Evolutionary conservation across 2,888 invertebrate species (phyloP), one percentile per base, ranked within the genome.

Genomic region (Hetaerina titia): DNA sequence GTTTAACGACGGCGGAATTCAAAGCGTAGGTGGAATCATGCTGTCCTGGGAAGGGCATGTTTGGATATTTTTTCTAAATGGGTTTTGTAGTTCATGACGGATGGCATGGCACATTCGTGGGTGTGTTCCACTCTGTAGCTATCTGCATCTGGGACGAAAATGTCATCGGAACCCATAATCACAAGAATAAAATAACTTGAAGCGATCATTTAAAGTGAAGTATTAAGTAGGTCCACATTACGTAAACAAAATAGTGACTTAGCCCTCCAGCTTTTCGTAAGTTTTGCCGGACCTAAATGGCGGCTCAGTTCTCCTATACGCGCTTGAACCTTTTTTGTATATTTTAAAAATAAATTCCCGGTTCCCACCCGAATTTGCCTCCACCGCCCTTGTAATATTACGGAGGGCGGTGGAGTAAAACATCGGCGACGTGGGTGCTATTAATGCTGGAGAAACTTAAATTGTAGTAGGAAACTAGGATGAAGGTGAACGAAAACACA

Each of bases 21-120:
- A 90, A 81, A 64, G 90, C 90, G 90, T 90, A 69, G 90, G 90
- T 45, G 64, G 90, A 90, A 90, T 64, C 90, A 63, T 5, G 90
- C 90, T 45, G 64, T 90, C 64, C 45, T 64, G 45, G 45, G 45
- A 45, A 45, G 31, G 64, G 64, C 60, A 69, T 31, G 31, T 81
- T 81, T 81, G 81, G 31, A 81, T 81, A 81, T 81, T 81, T 81
- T 22, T 22, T 31, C 31, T 81, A 81, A 81, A 81, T 81, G 81
- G 81, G 25, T 81, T 81, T 11, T 31, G 81, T 25, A 13, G 81
- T 13, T 25, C 81, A 81, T 81, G 81, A 81, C 81, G 19, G 81
- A 81, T 81, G 81, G 81, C 31, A 81, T 31, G 81, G 81, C 81
- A 13, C 31, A 31, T 81, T 31, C 15, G 81, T 81, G 81, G 81